Evolutionary conservation across 2,113 vertebrate species (phyloP), one percentile per base, ranked within the genome.

Genomic region (Chamaetylas fuelleborni): DNA sequence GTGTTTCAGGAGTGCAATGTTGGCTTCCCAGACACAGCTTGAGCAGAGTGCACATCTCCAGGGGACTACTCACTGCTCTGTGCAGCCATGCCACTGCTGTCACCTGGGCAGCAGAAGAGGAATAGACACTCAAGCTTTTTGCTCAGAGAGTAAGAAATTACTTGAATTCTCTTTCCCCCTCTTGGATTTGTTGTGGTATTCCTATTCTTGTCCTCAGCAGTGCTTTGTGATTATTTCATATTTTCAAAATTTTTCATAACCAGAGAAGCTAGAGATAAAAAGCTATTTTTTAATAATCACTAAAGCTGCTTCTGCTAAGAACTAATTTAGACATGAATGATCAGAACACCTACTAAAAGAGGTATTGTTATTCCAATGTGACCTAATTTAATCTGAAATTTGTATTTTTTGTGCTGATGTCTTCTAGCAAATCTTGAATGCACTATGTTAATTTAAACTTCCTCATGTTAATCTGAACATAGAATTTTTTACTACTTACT

Each of bases 1-100:
- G 9, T 31, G 25, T 23, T 26, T 14, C 54, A n/a, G 12, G 26
- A 14, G 0, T 8, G 22, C 16, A 43, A 11, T 2, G 0, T 3
- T 6, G n/a, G 40, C 6, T 42, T 65, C 56, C 66, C 14, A 26
- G 31, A 25, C n/a, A 76, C 3, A 26, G 19, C 26, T 70, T 45
- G 9, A 6, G 11, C 76, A 34, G 12, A n/a, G 29, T 60, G 8
- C 31, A 40, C 36, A 12, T n/a, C 56, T 34, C 66, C 9, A 2
- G 11, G 3, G 22, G 8, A 24, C 15, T 60, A 5, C 29, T 83
- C 31, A 8, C 60, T 51, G 40, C 10, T 65, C 38, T 7, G 1
- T 40, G 50, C 12, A 42, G 16, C 15, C 36, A 11, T 9, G 12
- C 33, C 66, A 31, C 4, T n/a, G 6, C 8, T 60, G 25, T 82